These are phyloP conservation scores for Lasiurus cinereus DNA, from an alignment of 2,113 vertebrate genomes.

Conservation along the genomic window DNA sequence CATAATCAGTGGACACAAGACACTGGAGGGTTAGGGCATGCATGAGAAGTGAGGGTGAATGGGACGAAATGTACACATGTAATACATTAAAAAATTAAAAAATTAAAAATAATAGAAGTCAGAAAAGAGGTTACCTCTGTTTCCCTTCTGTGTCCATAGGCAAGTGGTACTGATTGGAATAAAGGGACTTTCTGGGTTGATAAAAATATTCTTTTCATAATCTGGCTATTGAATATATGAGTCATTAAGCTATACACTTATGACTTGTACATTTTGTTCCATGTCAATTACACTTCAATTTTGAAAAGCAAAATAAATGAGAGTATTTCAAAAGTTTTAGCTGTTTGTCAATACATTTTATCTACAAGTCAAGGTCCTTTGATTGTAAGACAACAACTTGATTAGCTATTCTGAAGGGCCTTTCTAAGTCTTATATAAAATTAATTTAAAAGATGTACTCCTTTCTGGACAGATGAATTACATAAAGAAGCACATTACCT, in stretches of 20 bases:
- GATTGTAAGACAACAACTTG: neutral
- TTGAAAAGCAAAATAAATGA: conserved; percentile 53
- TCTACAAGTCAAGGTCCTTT: conserved; percentile 48
- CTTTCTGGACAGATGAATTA: conserved; percentile 10
- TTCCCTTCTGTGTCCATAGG: neutral
- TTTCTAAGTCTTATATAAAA: conserved; percentile 34
- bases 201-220: conserved; percentile 31
- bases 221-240: neutral
- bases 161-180: neutral
- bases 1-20: no score
- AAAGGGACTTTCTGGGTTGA: neutral
- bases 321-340: neutral
- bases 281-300: conserved; percentile 25
- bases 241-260: neutral
- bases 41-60: no score
- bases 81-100: no score
- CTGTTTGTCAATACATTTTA: neutral
- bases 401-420: neutral
- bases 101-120: neutral
- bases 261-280: conserved; percentile 6
- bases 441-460: neutral
- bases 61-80: no score
- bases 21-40: no score
- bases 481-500: neutral
- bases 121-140: neutral